Base-by-base conservation (phyloP, 2,797 vertebrate genomes). In the Percopsis omiscomaycus region DNA sequence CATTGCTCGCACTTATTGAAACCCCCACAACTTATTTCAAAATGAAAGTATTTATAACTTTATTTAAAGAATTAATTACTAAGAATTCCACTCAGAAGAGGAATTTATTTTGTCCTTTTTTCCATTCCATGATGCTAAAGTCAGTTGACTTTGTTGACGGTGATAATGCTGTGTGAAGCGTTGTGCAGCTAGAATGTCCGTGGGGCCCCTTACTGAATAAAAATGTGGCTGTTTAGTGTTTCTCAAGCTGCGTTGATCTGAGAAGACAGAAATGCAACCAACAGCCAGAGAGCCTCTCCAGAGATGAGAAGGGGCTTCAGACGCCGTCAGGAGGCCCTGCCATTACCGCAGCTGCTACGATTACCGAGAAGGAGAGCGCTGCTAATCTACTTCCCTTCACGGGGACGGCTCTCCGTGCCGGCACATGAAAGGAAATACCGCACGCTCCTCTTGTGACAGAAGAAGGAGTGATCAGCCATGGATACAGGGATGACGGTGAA, bases 341-440 rank as follows among this genome's bases (percentile, higher is more conserved):
- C 86, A 80, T 80, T 48, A 29, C 89, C 81, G 84, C 91, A 93
- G 91, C 91, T 93, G 91, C 88, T 89, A 68, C 86, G 90, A 90
- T 90, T 82, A 89, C 90, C 79, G 5, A 37, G 85, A 87, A 88
- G 78, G 82, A 89, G 83, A 90, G 89, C 87, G 80, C 84, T 44
- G 66, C 84, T 90, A 90, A 91, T 91, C 85, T 87, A 80, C 83
- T 78, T 79, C 82, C 85, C 81, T 83, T 87, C 83, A 85, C 75
- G 75, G 80, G 77, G 75, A 83, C 78, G 86, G 86, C 78, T 78
- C 70, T 74, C 71, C 56, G 58, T 83, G 80, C 79, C 63, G 70
- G 66, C 67, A 82, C 77, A 88, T 86, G 81, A 89, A 88, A 85
- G 77, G 79, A 86, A 86, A 81, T 79, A 81, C 80, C 77, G 75